A percentile compares a stretch with the other conserved stretches of the same genome.
These are phyloP conservation scores for Petaurus breviceps DNA, from an alignment of 2,113 vertebrate genomes.

Conservation along the genomic window DNA sequence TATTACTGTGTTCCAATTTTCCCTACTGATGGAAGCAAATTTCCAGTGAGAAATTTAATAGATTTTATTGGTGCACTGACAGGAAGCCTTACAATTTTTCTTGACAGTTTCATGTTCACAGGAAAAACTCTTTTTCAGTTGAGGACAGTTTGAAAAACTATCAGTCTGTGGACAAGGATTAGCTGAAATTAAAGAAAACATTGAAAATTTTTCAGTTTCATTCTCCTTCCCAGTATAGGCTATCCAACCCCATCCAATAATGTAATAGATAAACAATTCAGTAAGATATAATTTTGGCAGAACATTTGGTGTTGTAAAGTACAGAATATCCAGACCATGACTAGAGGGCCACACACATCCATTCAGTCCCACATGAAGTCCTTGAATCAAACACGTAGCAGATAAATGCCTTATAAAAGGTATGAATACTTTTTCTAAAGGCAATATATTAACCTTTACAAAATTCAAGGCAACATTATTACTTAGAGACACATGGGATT, in stretches of 20 bases:
- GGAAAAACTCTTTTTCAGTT: conserved; percentile 39
- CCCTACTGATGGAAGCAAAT: not conserved
- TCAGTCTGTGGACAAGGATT: conserved; percentile 67
- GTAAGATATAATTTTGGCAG: not conserved
- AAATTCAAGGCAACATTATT: not conserved
- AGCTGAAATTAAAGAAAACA: conserved; percentile 71
- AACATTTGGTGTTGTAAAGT: not conserved
- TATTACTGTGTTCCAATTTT: not conserved
- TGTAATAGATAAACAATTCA: not conserved
- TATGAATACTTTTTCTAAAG: not conserved
- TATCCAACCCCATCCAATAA: not conserved
- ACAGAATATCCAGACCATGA: not conserved
- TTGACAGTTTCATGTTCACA: conserved; percentile 59
- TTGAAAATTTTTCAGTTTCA: not conserved
- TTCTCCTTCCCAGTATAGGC: not conserved
- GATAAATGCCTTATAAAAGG: not conserved
- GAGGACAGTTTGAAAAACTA: conserved; percentile 23
- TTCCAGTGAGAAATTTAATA: not conserved
- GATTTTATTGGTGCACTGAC: conserved; percentile 66
- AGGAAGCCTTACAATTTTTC: conserved; percentile 72
- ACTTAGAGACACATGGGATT: not conserved
- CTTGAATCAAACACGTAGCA: not conserved
- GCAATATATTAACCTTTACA: not conserved
- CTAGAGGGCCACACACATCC: not conserved
- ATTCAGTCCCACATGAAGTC: not conserved